These are phyloP conservation scores for Macropis europaea DNA, from an alignment of 2,888 invertebrate species.

Conservation along the genomic window DNA sequence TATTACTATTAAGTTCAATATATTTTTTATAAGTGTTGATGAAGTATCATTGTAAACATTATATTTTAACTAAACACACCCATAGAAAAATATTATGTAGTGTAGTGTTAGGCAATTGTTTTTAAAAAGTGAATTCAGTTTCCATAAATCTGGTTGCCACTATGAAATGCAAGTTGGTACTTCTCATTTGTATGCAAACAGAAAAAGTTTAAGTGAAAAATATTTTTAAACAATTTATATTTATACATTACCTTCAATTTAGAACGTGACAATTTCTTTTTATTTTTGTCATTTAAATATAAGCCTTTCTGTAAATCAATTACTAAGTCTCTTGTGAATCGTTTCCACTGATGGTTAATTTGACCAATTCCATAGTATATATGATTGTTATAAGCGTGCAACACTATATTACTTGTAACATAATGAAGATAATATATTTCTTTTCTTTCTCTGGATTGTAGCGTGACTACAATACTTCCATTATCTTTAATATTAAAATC, in stretches of 20 bases:
- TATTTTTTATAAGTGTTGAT: no score
- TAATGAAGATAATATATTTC: slow-evolving; percentile 92
- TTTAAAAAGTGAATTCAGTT: no score
- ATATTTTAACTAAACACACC: no score
- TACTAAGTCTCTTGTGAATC: slow-evolving; percentile 91
- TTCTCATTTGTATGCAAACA: no score
- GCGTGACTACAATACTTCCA: slow-evolving; percentile 89
- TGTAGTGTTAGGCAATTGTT: no score
- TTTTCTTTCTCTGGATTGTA: slow-evolving; percentile 89
- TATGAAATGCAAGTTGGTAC: no score
- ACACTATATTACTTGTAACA: slow-evolving; percentile 86
- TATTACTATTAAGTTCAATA: no score
- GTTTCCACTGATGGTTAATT: slow-evolving; percentile 85
- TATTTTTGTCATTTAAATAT: slow-evolving; percentile 85
- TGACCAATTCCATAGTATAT: slow-evolving; percentile 93
- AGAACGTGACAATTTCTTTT: slow-evolving; percentile 85
- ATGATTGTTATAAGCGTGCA: slow-evolving; percentile 87
- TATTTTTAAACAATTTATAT: not conserved
- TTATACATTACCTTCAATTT: slow-evolving; percentile 84
- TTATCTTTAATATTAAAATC: slow-evolving; percentile 88
- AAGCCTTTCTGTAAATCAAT: slow-evolving; percentile 96
- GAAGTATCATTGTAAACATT: no score
- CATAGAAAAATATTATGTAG: no score
- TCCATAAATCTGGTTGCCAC: no score
- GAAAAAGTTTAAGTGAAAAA: not conserved